Evolutionary conservation across 2,888 invertebrate genomes (phyloP), one percentile per base, ranked within the genome.

Genomic region (Papilio gigon): DNA sequence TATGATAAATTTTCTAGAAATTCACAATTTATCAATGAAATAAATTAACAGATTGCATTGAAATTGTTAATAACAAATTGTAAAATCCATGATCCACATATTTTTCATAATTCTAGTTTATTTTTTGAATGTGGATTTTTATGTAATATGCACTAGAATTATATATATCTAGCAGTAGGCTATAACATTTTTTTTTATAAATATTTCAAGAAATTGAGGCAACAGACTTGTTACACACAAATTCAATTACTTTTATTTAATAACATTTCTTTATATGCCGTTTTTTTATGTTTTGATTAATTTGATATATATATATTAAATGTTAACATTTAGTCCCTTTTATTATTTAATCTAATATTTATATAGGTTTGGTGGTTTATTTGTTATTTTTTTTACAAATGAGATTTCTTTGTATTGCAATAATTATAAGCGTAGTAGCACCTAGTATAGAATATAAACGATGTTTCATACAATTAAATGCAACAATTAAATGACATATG

Each of bases 401-500:
- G 53, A 53, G 53, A 53, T 53, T 53, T 27, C 30, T 53, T 53
- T 53, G 30, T 30, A 8, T 53, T 53, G 53, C 8, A 53, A 30
- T 53, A 12, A 50, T 50, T 53, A 53, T 53, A 53, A 53, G 53
- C 53, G 53, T 56, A 56, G 30, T 56, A 56, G 53, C 53, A 56
- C 53, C 53, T 56, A 56, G n/a, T n/a, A 30, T 56, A 56, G 9
- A 56, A 56, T 56, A 56, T 30, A 56, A 56, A 30, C 17, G 30
- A 56, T 30, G n/a, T 30, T 27, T 56, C 53, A 27, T 27, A 53
- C 47, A 63, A 62, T 12, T 30, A 44, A 60, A 62, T 62, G 62
- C 62, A 27, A 44, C 50, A 50, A 35, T 20, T 47, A n/a, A 62
- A 60, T 25, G 37, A 14, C 14, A n/a, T n/a, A n/a, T n/a, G n/a